These are phyloP conservation scores for Elmis aenea DNA, from an alignment of 2,888 invertebrate species.

Conservation along the genomic window DNA sequence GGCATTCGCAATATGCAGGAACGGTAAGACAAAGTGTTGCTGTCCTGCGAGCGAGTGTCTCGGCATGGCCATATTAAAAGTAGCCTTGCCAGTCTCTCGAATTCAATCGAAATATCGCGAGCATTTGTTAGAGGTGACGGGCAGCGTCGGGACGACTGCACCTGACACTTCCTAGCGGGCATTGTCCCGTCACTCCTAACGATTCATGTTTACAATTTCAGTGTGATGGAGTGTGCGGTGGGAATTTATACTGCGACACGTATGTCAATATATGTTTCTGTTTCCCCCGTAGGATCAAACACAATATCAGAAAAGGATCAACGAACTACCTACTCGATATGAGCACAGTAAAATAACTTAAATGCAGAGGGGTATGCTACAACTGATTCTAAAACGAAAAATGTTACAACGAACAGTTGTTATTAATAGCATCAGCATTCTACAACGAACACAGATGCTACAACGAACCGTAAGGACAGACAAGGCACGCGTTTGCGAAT, in stretches of 20 bases:
- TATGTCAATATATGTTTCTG: slow-evolving; percentile 15
- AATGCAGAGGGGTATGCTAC: too few species aligned
- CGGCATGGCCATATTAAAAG: slow-evolving; percentile 30
- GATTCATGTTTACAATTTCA: slow-evolving; percentile 36
- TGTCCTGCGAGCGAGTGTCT: slow-evolving; percentile 15
- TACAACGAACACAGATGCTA: too few species aligned
- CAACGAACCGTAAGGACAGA: too few species aligned
- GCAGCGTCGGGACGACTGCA: slow-evolving; percentile 28
- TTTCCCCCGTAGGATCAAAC: slow-evolving; percentile 17
- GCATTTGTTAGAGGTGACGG: slow-evolving; percentile 33
- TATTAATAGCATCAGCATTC: too few species aligned
- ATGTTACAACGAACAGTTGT: too few species aligned
- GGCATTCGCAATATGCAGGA: slow-evolving; percentile 3
- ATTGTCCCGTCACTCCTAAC: slow-evolving; percentile 36
- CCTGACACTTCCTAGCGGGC: slow-evolving; percentile 36
- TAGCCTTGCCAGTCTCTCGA: slow-evolving; percentile 26
- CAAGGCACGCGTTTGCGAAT: too few species aligned
- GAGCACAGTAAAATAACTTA: too few species aligned
- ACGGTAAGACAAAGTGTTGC: slow-evolving; percentile 7
- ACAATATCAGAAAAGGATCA: slow-evolving; percentile 13
- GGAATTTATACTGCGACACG: slow-evolving; percentile 21
- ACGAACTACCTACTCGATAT: too few species aligned
- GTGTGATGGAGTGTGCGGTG: slow-evolving; percentile 22
- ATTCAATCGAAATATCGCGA: slow-evolving; percentile 34
- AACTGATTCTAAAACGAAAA: too few species aligned